Percentiles rank a stretch among this genome's conserved stretches.
phyloP scores from a whole-genome alignment of 2,888 invertebrate species.

The Thysanoteuthis rhombus region DNA sequence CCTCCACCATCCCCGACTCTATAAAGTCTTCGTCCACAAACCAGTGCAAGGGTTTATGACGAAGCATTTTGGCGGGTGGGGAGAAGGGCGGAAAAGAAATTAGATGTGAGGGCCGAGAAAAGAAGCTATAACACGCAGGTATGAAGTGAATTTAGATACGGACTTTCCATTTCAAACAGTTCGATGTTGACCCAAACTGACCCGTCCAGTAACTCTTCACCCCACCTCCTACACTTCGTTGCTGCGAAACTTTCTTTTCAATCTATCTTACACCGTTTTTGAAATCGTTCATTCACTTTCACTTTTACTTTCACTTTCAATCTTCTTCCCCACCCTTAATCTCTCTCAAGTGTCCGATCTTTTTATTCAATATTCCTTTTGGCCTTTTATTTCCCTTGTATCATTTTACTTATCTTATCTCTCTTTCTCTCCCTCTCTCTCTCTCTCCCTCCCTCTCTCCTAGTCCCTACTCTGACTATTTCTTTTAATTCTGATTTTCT shows the following conservation, averaged over 20 bases:
- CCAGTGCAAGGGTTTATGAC: neutral
- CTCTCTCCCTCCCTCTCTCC: neutral
- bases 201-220: neutral
- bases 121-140: neutral
- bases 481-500: neutral
- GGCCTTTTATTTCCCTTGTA: neutral
- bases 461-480: neutral
- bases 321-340: neutral
- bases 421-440: neutral
- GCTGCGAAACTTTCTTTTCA: neutral
- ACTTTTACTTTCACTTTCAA: neutral
- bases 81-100: neutral
- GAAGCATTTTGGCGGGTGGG: neutral
- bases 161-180: neutral
- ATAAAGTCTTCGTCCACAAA: neutral
- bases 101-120: neutral
- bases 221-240: neutral
- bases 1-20: neutral
- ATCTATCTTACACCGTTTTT: neutral
- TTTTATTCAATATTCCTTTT: neutral
- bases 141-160: constrained; percentile 12
- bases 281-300: neutral
- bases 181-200: constrained; percentile 12
- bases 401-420: neutral
- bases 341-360: neutral